Conservation (phyloP, 2,113 vertebrate species). For the Myodes glareolus region DNA sequence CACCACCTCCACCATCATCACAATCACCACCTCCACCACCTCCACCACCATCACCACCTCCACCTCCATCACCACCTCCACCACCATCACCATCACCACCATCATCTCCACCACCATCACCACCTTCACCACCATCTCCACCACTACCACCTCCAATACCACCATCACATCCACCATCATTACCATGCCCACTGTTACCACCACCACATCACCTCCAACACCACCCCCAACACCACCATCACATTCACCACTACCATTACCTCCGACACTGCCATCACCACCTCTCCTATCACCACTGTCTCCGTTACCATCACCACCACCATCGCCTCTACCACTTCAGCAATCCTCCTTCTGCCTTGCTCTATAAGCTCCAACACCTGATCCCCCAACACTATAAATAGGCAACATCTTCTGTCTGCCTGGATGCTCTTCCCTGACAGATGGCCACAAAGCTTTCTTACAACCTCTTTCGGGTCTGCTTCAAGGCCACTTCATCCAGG, state of each 20-base stretch:
- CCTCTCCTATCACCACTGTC: background rate
- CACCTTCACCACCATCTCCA: no score
- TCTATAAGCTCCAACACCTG: background rate
- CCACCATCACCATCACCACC: background rate
- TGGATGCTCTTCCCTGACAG: background rate
- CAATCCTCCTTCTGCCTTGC: background rate
- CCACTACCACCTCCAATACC: background rate
- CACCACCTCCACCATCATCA: background rate
- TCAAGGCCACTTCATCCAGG: background rate
- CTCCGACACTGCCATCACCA: background rate
- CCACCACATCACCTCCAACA: background rate
- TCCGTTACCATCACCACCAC: background rate
- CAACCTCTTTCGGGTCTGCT: background rate
- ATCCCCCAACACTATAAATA: background rate
- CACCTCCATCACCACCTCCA: background rate
- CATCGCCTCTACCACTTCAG: background rate
- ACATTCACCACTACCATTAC: background rate
- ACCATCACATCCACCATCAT: background rate
- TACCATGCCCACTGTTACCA: background rate
- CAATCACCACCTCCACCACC: background rate
- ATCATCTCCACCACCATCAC: background rate
- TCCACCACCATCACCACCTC: background rate
- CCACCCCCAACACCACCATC: background rate
- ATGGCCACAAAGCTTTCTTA: background rate
- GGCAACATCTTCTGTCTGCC: background rate